A percentile compares a stretch with the other conserved stretches of the same genome.
Evolutionary conservation across 2,888 invertebrate genomes (phyloP).

Genomic region (Stenichneumon culpator): DNA sequence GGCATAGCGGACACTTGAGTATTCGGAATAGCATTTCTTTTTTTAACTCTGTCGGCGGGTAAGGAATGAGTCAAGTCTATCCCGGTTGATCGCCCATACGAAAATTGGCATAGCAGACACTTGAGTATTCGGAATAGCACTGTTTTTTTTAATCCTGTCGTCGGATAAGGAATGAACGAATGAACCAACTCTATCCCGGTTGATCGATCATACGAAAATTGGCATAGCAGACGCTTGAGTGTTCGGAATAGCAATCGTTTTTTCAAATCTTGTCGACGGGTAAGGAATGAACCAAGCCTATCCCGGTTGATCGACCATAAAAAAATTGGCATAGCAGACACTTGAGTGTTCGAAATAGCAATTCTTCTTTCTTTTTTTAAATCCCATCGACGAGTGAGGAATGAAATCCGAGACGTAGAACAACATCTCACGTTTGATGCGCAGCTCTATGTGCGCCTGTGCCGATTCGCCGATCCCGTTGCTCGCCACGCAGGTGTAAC

Average conservation of each 20-base stretch:
- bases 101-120: neutral
- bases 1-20: neutral
- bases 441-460: conserved; percentile 88
- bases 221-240: too few species aligned
- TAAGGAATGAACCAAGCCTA: neutral
- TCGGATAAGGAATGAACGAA: neutral
- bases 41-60: neutral
- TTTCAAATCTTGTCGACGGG: too few species aligned
- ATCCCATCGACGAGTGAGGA: neutral
- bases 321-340: too few species aligned
- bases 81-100: neutral
- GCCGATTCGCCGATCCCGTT: conserved; percentile 93
- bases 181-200: neutral
- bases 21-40: too few species aligned
- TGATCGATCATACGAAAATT: too few species aligned
- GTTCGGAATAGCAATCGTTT: too few species aligned
- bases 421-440: conserved; percentile 89
- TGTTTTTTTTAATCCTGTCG: neutral
- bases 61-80: neutral
- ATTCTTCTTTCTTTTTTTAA: too few species aligned
- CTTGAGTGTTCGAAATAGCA: too few species aligned
- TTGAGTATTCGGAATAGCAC: too few species aligned
- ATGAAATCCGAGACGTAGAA: conserved; percentile 53
- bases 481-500: conserved; percentile 90
- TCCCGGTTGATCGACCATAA: too few species aligned